Conservation (phyloP, 2,797 vertebrate species). For the Premnoplex brunnescens region DNA sequence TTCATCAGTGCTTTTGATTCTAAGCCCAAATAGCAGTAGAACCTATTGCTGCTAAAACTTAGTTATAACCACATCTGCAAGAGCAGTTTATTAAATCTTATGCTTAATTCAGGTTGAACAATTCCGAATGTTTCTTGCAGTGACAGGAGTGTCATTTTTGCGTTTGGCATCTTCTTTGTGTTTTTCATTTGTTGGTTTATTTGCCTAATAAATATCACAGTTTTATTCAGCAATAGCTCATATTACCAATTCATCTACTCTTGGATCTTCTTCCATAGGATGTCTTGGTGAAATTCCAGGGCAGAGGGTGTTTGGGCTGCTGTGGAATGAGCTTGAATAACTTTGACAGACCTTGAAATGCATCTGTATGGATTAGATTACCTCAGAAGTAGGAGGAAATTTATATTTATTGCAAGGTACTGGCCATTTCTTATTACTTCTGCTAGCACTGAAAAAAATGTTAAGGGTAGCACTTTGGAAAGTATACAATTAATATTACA, state of each 20-base stretch:
- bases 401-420: constrained; percentile 49
- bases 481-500: constrained; percentile 30
- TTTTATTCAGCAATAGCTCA: background rate
- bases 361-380: constrained; percentile 45
- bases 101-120: background rate
- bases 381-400: constrained; percentile 13
- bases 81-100: constrained; percentile 21
- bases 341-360: constrained; percentile 54
- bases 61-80: background rate
- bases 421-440: constrained; percentile 30
- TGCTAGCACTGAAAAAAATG: constrained; percentile 40
- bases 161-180: background rate
- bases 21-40: background rate
- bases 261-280: background rate
- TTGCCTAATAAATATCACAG: background rate
- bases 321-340: constrained; percentile 22
- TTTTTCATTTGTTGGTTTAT: constrained; percentile 10
- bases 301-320: background rate
- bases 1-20: background rate
- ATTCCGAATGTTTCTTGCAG: background rate
- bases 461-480: constrained; percentile 48
- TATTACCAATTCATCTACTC: background rate
- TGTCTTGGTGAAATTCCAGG: background rate
- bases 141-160: background rate
- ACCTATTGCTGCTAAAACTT: constrained; percentile 19